These are phyloP conservation scores for Conomelus anceps DNA, from an alignment of 2,888 invertebrate genomes.

Conservation along the genomic window DNA sequence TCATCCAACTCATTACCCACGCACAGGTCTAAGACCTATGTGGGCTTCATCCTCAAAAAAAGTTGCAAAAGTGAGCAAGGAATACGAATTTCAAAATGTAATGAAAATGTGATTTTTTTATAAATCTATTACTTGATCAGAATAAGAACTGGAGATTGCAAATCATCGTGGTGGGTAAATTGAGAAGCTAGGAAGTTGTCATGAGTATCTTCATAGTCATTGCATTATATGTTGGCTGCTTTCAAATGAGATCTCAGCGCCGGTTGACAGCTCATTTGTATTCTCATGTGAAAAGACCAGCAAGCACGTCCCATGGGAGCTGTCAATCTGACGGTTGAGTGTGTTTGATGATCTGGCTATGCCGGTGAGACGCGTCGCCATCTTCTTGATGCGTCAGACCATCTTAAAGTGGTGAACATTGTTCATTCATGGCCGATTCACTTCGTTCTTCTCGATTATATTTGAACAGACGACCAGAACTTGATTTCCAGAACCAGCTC, in stretches of 20 bases:
- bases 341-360: not conserved
- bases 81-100: too few relatives aligned
- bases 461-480: not conserved
- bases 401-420: not conserved
- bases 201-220: not conserved
- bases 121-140: too few relatives aligned
- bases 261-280: not conserved
- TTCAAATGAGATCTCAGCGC: not conserved
- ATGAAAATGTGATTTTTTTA: too few relatives aligned
- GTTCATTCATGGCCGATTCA: not conserved
- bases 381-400: not conserved
- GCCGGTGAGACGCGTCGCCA: not conserved
- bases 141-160: too few relatives aligned
- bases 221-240: not conserved
- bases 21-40: too few relatives aligned
- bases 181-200: not conserved
- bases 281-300: not conserved
- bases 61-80: too few relatives aligned
- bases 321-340: not conserved
- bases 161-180: not conserved
- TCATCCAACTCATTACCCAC: too few relatives aligned
- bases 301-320: not conserved
- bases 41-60: too few relatives aligned
- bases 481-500: not conserved
- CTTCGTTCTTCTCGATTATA: not conserved